Percentiles rank a stretch among this genome's conserved stretches.
Evolutionary conservation across 2,113 vertebrate species (phyloP).

Genomic region (Nothobranchius furzeri): DNA sequence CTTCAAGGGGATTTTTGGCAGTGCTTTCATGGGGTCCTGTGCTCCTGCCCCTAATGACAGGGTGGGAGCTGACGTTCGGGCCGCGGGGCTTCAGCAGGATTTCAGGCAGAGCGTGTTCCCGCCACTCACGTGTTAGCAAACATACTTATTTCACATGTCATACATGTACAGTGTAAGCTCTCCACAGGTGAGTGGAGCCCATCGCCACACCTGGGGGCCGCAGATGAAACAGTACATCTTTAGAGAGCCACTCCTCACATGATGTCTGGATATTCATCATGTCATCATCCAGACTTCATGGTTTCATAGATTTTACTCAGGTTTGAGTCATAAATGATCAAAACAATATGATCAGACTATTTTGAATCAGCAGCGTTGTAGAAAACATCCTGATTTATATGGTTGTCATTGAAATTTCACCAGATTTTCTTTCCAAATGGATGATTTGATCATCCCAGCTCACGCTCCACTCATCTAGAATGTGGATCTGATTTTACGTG

Average conservation of each 20-base stretch:
- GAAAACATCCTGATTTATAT: too few species aligned
- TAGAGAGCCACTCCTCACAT: neutral
- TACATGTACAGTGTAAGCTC: conserved; percentile 29
- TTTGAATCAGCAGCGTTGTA: too few species aligned
- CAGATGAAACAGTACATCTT: conserved; percentile 2
- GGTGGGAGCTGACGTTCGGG: conserved; percentile 84
- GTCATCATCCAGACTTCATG: too few species aligned
- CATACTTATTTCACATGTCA: conserved; percentile 34
- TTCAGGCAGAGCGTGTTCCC: conserved; percentile 33
- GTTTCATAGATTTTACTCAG: too few species aligned
- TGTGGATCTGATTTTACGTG: too few species aligned
- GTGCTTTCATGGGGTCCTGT: conserved; percentile 88
- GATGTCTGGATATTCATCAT: neutral
- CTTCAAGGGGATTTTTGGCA: conserved; percentile 92
- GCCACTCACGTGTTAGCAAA: conserved; percentile 25
- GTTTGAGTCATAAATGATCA: too few species aligned
- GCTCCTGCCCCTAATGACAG: conserved; percentile 85
- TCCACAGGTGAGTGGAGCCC: neutral
- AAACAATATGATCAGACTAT: too few species aligned
- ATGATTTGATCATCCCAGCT: too few species aligned
- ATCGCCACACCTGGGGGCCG: neutral
- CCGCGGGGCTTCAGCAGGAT: conserved; percentile 71
- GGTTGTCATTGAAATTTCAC: too few species aligned
- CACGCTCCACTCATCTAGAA: too few species aligned
- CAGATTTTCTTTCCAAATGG: too few species aligned